A percentile compares a stretch with the other conserved stretches of the same genome.
Conservation (phyloP, 2,888 invertebrate species). For the Drosophila maculinotata region DNA sequence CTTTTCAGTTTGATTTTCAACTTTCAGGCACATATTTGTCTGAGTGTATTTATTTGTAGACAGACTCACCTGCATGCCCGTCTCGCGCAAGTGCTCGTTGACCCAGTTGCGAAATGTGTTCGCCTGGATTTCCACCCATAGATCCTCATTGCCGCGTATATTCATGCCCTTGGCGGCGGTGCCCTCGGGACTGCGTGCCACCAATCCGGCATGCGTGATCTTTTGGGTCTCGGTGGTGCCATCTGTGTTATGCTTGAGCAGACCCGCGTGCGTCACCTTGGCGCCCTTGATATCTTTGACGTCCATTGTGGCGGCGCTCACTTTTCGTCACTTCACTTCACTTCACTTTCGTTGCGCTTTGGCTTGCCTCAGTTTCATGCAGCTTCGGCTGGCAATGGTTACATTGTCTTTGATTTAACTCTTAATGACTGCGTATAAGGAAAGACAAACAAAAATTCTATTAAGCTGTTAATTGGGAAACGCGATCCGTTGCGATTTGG, state of each 20-base stretch:
- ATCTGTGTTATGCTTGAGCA: slow-evolving; percentile 87
- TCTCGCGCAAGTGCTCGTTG: slow-evolving; percentile 93
- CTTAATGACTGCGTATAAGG: background rate
- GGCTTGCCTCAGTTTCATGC: slow-evolving; percentile 41
- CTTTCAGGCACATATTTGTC: too few species aligned
- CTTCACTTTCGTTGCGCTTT: slow-evolving; percentile 37
- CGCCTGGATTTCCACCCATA: slow-evolving; percentile 98
- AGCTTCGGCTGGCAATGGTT: slow-evolving; percentile 39
- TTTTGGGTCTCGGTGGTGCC: slow-evolving; percentile 87
- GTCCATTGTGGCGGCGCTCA: slow-evolving; percentile 79
- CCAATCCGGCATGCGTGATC: slow-evolving; percentile 91
- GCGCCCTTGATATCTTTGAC: slow-evolving; percentile 86
- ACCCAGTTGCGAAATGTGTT: slow-evolving; percentile 99
- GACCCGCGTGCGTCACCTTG: slow-evolving; percentile 87
- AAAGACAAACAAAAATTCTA: slow-evolving; percentile 31
- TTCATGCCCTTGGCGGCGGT: slow-evolving; percentile 98
- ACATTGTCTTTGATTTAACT: slow-evolving; percentile 36
- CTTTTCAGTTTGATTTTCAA: too few species aligned
- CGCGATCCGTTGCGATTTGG: slow-evolving; percentile 42
- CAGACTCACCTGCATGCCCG: slow-evolving; percentile 88
- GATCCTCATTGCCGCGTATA: slow-evolving; percentile 96
- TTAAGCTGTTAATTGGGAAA: slow-evolving; percentile 35
- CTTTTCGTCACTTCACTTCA: slow-evolving; percentile 29
- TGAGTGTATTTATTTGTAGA: too few species aligned
- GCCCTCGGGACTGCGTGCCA: slow-evolving; percentile 96